phyloP scores from a whole-genome alignment of 1,140 invertebrate species.

The Camponotus floridanus region DNA sequence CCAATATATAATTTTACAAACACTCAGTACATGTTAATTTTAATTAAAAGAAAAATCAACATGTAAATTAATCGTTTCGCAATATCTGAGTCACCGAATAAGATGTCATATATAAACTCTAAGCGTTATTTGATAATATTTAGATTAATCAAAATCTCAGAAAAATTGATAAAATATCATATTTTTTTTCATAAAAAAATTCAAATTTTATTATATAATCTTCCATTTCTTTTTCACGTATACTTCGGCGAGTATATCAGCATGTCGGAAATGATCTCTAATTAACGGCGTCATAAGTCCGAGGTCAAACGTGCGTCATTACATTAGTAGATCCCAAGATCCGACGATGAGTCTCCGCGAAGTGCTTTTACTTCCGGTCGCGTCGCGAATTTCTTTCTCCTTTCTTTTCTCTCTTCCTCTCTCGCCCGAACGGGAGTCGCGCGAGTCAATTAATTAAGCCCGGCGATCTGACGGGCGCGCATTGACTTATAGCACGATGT shows the following conservation, averaged over 20 bases:
- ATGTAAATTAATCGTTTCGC: background rate
- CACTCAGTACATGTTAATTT: constrained; percentile 1
- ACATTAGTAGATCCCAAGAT: constrained; percentile 13
- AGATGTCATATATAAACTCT: background rate
- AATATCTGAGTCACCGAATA: background rate
- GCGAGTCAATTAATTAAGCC: constrained; percentile 64
- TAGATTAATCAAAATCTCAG: no score
- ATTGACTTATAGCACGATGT: background rate
- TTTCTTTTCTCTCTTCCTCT: background rate
- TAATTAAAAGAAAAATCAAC: background rate
- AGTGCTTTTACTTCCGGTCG: constrained; percentile 47
- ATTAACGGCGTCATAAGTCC: constrained; percentile 26
- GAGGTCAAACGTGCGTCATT: constrained; percentile 42
- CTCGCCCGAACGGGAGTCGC: constrained; percentile 2
- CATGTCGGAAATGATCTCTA: constrained; percentile 29
- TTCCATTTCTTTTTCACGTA: background rate
- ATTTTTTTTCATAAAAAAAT: background rate
- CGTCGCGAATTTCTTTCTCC: background rate
- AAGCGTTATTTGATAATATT: no score
- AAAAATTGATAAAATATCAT: background rate
- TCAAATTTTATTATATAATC: background rate
- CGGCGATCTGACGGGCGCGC: constrained; percentile 13
- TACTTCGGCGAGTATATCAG: constrained; percentile 27
- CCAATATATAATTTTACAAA: background rate
- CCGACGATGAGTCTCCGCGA: background rate